Percentiles rank a stretch among this genome's conserved stretches.
These are phyloP conservation scores for Ptychoptera contaminata DNA, from an alignment of 2,888 invertebrate genomes.

Conservation along the genomic window DNA sequence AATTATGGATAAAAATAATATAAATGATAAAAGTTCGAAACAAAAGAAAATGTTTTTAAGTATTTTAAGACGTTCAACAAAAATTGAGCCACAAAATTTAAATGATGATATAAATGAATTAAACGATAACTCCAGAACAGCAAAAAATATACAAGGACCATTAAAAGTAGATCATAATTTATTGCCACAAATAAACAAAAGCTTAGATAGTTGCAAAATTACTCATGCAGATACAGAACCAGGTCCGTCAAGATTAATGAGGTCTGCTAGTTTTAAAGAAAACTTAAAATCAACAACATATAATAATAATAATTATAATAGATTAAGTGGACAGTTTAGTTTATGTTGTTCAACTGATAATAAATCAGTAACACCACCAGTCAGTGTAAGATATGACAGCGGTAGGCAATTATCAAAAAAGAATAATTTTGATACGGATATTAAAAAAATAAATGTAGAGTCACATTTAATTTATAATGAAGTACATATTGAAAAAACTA, in stretches of 20 bases:
- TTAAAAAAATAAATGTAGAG: too few relatives aligned
- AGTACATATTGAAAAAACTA: too few relatives aligned
- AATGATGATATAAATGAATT: background rate
- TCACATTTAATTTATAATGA: too few relatives aligned
- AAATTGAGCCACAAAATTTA: slow-evolving; percentile 24
- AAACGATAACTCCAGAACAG: background rate
- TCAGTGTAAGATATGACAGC: too few relatives aligned
- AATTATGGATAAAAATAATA: too few relatives aligned
- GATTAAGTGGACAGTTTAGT: slow-evolving; percentile 29
- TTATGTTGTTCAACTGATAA: slow-evolving; percentile 28
- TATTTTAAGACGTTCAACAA: slow-evolving; percentile 23
- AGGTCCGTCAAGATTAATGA: background rate
- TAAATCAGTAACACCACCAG: slow-evolving; percentile 24
- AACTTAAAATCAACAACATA: background rate
- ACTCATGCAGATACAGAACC: too few relatives aligned
- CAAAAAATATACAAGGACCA: background rate
- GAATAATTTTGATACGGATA: too few relatives aligned
- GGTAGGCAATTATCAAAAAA: too few relatives aligned
- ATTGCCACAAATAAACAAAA: background rate
- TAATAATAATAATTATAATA: slow-evolving; percentile 20
- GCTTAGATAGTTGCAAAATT: background rate
- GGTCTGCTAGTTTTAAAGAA: slow-evolving; percentile 5
- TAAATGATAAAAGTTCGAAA: too few relatives aligned
- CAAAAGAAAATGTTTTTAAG: too few relatives aligned
- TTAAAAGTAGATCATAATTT: background rate